A percentile compares a stretch with the other conserved stretches of the same genome.
phyloP scores from a whole-genome alignment of 53 echinoderm and acorn worm genomes.

The Paelopatides confundens region DNA sequence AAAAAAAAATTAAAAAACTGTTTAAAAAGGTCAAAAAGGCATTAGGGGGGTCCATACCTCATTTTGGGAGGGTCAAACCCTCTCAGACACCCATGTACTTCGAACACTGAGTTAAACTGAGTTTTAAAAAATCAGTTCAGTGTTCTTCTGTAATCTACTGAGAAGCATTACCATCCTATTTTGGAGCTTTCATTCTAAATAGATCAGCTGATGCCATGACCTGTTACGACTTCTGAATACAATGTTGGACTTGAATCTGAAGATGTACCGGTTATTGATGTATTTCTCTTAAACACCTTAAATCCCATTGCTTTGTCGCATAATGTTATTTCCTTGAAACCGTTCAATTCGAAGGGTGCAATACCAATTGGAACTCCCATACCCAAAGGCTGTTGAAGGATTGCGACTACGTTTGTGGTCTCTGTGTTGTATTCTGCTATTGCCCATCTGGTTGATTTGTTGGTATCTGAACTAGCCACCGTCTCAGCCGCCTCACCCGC shows the following conservation, averaged over 20 bases:
- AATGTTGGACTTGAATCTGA: not conserved
- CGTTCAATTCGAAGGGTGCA: not conserved
- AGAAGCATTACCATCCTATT: no score
- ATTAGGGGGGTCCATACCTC: no score
- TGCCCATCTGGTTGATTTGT: not conserved
- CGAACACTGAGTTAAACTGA: no score
- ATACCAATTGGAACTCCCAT: conserved; percentile 15
- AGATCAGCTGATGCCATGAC: no score
- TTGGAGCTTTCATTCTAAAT: no score
- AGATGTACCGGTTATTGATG: not conserved
- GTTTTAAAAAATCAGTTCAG: no score
- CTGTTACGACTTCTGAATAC: not conserved
- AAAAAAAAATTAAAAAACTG: no score
- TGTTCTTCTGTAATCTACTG: no score
- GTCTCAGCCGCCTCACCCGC: no score
- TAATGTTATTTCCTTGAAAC: not conserved
- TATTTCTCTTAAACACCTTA: not conserved
- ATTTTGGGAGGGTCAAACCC: no score
- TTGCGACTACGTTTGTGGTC: conserved; percentile 17
- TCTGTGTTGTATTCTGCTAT: conserved; percentile 28
- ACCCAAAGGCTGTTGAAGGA: conserved; percentile 7
- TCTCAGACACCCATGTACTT: no score
- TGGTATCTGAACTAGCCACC: not conserved
- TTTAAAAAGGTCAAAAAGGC: no score
- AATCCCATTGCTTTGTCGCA: conserved; percentile 1